A percentile compares a stretch with the other conserved stretches of the same genome.
Evolutionary conservation across 2,113 vertebrate genomes (phyloP).

Genomic region (Charina bottae): DNA sequence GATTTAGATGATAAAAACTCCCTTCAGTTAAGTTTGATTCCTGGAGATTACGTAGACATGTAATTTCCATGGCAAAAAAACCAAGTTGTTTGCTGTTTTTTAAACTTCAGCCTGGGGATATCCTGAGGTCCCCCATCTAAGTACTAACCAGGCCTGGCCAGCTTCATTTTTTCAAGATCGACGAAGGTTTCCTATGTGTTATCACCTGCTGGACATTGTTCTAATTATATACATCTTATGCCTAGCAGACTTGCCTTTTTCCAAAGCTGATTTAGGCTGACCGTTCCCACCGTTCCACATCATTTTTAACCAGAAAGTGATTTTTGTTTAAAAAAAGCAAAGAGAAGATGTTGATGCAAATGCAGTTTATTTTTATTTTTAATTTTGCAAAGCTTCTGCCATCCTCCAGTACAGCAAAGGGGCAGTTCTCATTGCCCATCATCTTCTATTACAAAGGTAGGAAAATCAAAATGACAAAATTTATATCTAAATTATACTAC

Average conservation of each 20-base stretch:
- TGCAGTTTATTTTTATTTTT: background rate
- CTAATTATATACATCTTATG: background rate
- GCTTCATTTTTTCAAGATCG: too few species aligned
- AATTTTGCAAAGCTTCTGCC: slow-evolving; percentile 10
- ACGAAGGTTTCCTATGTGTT: too few species aligned
- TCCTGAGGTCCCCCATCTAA: background rate
- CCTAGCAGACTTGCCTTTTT: background rate
- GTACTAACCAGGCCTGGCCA: background rate
- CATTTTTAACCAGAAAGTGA: background rate
- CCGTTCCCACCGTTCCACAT: background rate
- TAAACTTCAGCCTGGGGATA: background rate
- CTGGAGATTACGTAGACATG: background rate
- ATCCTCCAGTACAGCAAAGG: background rate
- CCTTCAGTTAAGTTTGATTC: background rate
- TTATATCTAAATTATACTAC: background rate
- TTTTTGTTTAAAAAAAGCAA: background rate
- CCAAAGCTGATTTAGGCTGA: background rate
- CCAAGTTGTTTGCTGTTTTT: background rate
- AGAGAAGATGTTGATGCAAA: background rate
- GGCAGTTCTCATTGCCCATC: background rate
- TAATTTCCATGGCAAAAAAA: background rate
- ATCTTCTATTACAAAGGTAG: background rate
- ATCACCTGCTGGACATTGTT: too few species aligned
- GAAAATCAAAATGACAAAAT: slow-evolving; percentile 1
- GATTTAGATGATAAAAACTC: too few species aligned